Conservation (phyloP, 2,888 invertebrate species). For the Drosophila paucipuncta region DNA sequence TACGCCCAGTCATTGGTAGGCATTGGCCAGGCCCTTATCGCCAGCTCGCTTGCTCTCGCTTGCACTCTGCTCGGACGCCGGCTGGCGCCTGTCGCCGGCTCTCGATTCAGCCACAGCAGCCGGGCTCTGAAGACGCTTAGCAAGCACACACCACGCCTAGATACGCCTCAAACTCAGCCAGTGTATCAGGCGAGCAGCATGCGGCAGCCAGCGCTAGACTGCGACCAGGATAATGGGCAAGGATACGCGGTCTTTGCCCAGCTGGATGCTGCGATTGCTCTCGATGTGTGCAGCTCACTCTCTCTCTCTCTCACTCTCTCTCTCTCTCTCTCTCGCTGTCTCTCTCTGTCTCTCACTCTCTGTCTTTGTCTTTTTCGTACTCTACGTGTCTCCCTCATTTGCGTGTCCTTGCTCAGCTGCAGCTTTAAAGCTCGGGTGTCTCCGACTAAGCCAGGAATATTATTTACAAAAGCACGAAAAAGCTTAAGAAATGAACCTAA, state of each 20-base stretch:
- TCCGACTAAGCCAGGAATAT: not conserved
- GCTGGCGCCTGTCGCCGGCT: conserved; percentile 47
- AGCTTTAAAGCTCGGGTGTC: not conserved
- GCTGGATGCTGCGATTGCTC: conserved; percentile 47
- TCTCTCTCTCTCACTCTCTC: not conserved
- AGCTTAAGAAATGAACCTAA: not conserved
- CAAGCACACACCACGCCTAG: conserved; percentile 85
- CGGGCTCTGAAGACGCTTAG: conserved; percentile 71
- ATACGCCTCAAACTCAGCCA: conserved; percentile 86
- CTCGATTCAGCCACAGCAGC: conserved; percentile 54
- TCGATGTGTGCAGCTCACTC: not conserved
- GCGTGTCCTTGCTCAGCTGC: not conserved
- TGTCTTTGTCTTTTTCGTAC: not conserved
- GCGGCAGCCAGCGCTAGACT: not conserved
- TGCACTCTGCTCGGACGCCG: conserved; percentile 21
- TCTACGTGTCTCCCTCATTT: not conserved
- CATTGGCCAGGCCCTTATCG: conserved; percentile 34
- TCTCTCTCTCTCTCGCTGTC: not conserved
- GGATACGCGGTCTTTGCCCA: conserved; percentile 19
- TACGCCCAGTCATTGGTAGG: conserved; percentile 19
- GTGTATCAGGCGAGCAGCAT: conserved; percentile 83
- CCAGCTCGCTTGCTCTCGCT: conserved; percentile 13
- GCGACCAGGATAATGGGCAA: conserved; percentile 10
- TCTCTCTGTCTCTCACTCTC: not conserved
- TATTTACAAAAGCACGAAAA: not conserved